Conservation (phyloP, 1,140 invertebrate genomes). For the Drosophila nigrodunni region DNA sequence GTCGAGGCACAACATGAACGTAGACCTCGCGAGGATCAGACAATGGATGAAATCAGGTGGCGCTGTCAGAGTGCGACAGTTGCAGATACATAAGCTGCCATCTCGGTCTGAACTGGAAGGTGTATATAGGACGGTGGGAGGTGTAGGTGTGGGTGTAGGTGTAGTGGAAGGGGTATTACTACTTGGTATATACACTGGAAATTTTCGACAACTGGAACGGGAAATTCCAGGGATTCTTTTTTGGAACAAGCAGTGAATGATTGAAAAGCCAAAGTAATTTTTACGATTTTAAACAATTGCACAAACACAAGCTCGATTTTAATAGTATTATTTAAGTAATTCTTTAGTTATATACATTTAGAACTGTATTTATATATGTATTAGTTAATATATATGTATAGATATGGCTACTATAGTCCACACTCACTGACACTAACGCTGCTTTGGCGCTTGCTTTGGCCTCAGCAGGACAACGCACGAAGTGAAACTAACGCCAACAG, state of each 20-base stretch:
- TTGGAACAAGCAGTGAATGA: background rate
- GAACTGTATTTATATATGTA: slow-evolving; percentile 12
- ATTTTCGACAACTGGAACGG: slow-evolving; percentile 66
- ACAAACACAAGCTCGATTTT: slow-evolving; percentile 17
- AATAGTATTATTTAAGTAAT: slow-evolving; percentile 26
- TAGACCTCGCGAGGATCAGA: slow-evolving; percentile 67
- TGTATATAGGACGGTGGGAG: slow-evolving; percentile 10
- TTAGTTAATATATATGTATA: slow-evolving; percentile 9
- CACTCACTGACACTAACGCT: slow-evolving; percentile 60
- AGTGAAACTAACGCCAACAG: slow-evolving; percentile 80
- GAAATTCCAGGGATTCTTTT: slow-evolving; percentile 22
- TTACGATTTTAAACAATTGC: slow-evolving; percentile 11
- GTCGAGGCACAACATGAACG: slow-evolving; percentile 26
- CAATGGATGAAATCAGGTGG: slow-evolving; percentile 20
- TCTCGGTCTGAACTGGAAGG: slow-evolving; percentile 38
- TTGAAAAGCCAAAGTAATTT: background rate
- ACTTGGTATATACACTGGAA: slow-evolving; percentile 71
- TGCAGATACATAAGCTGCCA: slow-evolving; percentile 65
- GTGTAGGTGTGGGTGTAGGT: slow-evolving; percentile 6
- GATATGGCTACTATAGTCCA: slow-evolving; percentile 39
- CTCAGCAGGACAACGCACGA: slow-evolving; percentile 84
- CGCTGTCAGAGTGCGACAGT: slow-evolving; percentile 56
- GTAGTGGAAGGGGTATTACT: slow-evolving; percentile 3
- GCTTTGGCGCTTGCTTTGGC: slow-evolving; percentile 71
- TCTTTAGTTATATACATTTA: slow-evolving; percentile 35